Base-by-base conservation (phyloP, 2,888 invertebrate genomes). In the Galerucella nymphaeae region DNA sequence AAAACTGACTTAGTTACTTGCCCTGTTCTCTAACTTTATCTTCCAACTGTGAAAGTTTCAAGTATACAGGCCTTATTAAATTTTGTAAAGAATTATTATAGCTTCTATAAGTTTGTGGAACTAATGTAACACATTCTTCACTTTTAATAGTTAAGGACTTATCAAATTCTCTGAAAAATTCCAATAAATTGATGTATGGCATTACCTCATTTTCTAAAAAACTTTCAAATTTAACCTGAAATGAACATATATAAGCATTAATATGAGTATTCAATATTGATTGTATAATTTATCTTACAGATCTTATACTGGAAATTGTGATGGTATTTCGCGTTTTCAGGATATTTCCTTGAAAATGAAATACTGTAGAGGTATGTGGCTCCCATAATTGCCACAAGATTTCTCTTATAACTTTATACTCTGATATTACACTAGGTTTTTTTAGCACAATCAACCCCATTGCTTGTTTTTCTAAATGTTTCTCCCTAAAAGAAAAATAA, bases 341-440 rank as follows among this genome's bases (percentile, higher is more conserved):
- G 41, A 78, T 76, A 66, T 84, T 79, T 20, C 80, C 82, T 13
- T 75, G 71, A 45, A 85, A 80, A 58, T 82, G 73, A 72, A 84
- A 85, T 10, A 82, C 78, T 30, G 80, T 80, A 45, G 85, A 84
- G 13, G 80, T 79, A 71, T 85, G 84, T 4, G 80, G 80, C 41
- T 74, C 76, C 76, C 81, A 84, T 59, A 86, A 73, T 74, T 87
- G 86, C 86, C 86, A 86, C 38, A 86, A 77, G 20, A 86, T 75
- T 77, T 87, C 87, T 62, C 87, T 75, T 70, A 86, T 82, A 4
- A 85, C 83, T 79, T 85, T 85, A 78, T 86, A 86, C 75, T 87
- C 86, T 0, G 86, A 80, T 20, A 86, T 79, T 48, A 86, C 76
- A 20, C 77, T 83, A 1, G 82, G 78, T 11, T 76, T 78, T 50